Conservation (phyloP, 23 tunicate species). For the Halocynthia aurantium region DNA sequence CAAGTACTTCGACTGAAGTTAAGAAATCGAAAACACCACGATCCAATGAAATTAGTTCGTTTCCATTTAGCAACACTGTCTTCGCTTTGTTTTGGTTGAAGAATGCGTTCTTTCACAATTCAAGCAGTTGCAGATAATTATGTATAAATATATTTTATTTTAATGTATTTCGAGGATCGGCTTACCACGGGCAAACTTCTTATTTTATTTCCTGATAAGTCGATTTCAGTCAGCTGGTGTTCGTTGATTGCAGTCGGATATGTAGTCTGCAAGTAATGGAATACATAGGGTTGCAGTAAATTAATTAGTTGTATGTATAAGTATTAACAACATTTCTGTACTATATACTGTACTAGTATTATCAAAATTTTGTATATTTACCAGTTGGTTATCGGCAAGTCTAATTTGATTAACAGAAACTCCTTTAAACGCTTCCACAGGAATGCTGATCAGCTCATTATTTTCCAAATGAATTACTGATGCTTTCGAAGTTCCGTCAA, state of each 20-base stretch:
- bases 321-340: too few relatives aligned
- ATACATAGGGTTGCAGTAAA: too few relatives aligned
- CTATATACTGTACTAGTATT: too few relatives aligned
- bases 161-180: too few relatives aligned
- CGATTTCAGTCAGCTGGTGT: constrained; percentile 5
- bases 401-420: constrained; percentile 8
- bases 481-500: background rate
- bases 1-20: constrained; percentile 7
- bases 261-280: background rate
- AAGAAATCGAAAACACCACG: constrained; percentile 22
- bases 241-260: constrained; percentile 24
- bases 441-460: constrained; percentile 18
- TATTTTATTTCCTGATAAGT: constrained; percentile 16
- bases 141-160: too few relatives aligned
- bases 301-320: too few relatives aligned
- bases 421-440: constrained; percentile 27
- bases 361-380: background rate
- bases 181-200: constrained; percentile 8
- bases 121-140: background rate
- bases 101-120: constrained; percentile 7
- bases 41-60: constrained; percentile 17
- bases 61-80: background rate
- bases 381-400: constrained; percentile 16
- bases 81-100: constrained; percentile 11
- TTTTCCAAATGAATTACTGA: constrained; percentile 4